Evolutionary conservation across 2,797 vertebrate genomes (phyloP).

Genomic region (Jordanella pulchra): DNA sequence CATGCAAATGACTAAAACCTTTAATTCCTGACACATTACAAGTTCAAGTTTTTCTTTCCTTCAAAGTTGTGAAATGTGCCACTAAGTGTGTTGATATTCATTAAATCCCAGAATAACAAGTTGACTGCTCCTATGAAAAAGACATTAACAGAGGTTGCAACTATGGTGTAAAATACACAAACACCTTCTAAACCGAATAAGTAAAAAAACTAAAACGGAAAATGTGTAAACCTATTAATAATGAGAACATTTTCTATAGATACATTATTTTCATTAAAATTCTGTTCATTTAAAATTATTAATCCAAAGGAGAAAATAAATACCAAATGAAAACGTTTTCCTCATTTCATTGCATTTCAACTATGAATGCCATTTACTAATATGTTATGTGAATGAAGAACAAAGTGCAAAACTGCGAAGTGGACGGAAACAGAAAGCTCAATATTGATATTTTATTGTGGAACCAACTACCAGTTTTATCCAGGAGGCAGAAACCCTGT

Average conservation of each 20-base stretch:
- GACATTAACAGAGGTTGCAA: background rate
- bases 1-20: background rate
- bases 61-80: conserved; percentile 18
- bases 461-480: too few species aligned
- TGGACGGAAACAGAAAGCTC: too few species aligned
- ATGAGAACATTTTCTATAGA: background rate
- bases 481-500: too few species aligned
- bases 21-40: conserved; percentile 21
- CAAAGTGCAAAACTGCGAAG: too few species aligned
- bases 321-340: background rate
- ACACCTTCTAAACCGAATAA: background rate
- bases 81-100: conserved; percentile 12
- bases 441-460: too few species aligned
- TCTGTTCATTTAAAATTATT: background rate
- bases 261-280: background rate
- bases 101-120: conserved; percentile 22
- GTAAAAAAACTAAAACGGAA: background rate
- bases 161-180: background rate
- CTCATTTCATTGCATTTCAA: background rate
- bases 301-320: background rate
- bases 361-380: background rate
- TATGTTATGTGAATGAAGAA: too few species aligned
- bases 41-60: conserved; percentile 17
- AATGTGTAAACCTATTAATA: background rate
- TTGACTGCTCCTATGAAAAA: conserved; percentile 20